phyloP scores from a whole-genome alignment of 2,113 vertebrate species.

The Emberiza fucata region DNA sequence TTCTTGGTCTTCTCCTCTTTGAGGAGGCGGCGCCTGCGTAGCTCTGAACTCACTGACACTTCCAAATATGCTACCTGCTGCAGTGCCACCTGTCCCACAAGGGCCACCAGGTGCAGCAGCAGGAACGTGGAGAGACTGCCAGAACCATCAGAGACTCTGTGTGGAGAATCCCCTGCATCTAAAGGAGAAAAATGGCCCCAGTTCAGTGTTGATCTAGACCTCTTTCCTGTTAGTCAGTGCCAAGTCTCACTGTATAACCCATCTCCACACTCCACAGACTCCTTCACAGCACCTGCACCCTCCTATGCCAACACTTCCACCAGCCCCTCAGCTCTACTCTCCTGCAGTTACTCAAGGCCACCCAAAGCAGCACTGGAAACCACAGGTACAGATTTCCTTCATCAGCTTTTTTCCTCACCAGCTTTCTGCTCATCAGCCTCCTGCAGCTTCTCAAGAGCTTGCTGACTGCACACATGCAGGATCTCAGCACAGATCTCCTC shows the following conservation, averaged over 20 bases:
- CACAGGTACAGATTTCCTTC: background rate
- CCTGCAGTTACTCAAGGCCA: background rate
- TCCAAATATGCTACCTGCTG: slow-evolving; percentile 92
- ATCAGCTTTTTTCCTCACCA: slow-evolving; percentile 30
- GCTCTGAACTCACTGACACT: slow-evolving; percentile 85
- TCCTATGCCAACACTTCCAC: background rate
- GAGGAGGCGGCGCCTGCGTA: slow-evolving; percentile 84
- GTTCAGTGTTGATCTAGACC: background rate
- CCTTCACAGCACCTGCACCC: fast-evolving
- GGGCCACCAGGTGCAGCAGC: slow-evolving; percentile 86
- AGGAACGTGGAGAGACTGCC: slow-evolving; percentile 62
- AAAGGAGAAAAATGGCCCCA: background rate
- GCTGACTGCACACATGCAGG: slow-evolving; percentile 76
- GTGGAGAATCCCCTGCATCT: background rate
- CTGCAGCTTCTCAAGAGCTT: slow-evolving; percentile 65
- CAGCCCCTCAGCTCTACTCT: background rate
- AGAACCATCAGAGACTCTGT: background rate
- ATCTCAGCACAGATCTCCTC: slow-evolving; percentile 86
- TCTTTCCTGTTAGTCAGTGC: background rate
- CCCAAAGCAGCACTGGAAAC: background rate
- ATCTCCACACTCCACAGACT: background rate
- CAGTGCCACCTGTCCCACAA: slow-evolving; percentile 89
- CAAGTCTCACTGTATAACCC: background rate
- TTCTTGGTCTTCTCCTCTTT: slow-evolving; percentile 72
- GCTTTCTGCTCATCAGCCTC: background rate